phyloP scores from a whole-genome alignment of 37 sponge, comb jelly and placozoan genomes.

The Haliclona indistincta region DNA sequence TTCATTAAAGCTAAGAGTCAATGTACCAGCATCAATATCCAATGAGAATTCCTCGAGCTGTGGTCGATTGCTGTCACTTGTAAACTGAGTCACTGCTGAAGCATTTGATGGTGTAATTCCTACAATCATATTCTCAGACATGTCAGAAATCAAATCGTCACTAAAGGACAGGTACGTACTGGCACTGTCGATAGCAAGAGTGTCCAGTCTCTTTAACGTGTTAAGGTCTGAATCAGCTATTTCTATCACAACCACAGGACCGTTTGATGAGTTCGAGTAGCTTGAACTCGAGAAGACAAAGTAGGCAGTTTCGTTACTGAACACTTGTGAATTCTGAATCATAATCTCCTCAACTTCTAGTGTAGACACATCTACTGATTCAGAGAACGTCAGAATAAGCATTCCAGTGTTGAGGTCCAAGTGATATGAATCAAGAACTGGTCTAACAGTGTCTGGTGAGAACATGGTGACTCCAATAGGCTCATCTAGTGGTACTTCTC shows the following conservation, averaged over 20 bases:
- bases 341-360: slow-evolving; percentile 60
- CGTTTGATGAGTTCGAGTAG: slow-evolving; percentile 21
- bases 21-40: slow-evolving; percentile 60
- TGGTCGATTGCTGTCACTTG: slow-evolving; percentile 60
- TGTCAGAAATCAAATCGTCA: slow-evolving; percentile 51
- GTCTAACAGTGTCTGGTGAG: slow-evolving; percentile 40
- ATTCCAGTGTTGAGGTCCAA: slow-evolving; percentile 72
- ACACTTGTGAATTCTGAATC: slow-evolving; percentile 45
- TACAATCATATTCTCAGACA: slow-evolving; percentile 61
- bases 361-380: slow-evolving; percentile 61
- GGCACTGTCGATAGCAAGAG: slow-evolving; percentile 32
- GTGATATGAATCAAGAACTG: slow-evolving; percentile 53
- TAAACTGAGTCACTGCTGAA: slow-evolving; percentile 42
- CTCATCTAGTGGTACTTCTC: slow-evolving; percentile 3
- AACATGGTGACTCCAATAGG: slow-evolving; percentile 31
- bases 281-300: slow-evolving; percentile 33
- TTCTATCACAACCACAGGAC: slow-evolving; percentile 28
- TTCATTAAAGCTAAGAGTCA: slow-evolving; percentile 81
- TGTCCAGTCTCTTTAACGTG: slow-evolving; percentile 67
- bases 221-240: slow-evolving; percentile 55
- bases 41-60: slow-evolving; percentile 63
- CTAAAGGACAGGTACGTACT: slow-evolving; percentile 62
- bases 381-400: slow-evolving; percentile 77
- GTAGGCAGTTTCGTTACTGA: not conserved
- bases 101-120: slow-evolving; percentile 18